Evolutionary conservation across 2,113 vertebrate species (phyloP).

Genomic region (Ctenomys sociabilis): DNA sequence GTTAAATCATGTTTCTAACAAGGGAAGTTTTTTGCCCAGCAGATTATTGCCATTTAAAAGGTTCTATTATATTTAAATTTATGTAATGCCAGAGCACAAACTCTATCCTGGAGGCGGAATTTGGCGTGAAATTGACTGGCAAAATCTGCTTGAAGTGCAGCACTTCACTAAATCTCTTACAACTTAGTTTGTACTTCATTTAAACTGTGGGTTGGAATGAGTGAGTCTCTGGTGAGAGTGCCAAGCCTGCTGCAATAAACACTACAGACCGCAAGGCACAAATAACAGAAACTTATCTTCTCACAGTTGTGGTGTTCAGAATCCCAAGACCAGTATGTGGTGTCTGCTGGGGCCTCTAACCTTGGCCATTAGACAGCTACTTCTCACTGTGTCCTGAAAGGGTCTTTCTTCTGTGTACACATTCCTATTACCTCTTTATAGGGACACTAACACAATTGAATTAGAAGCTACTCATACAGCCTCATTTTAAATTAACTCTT

Average conservation of each 20-base stretch:
- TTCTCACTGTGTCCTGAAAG: background rate
- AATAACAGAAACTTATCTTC: background rate
- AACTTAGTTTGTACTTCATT: background rate
- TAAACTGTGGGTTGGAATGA: background rate
- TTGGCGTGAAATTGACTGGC: background rate
- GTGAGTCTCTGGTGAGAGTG: no score
- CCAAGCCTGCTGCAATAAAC: background rate
- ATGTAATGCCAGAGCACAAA: constrained; percentile 10
- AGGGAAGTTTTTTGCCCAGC: background rate
- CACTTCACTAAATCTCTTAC: background rate
- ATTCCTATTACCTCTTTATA: background rate
- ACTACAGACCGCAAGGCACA: background rate
- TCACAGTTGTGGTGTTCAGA: background rate
- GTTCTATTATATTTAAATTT: constrained; percentile 25
- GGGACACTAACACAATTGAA: background rate
- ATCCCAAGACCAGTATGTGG: background rate
- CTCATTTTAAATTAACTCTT: background rate
- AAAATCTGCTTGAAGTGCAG: background rate
- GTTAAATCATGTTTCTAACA: constrained; percentile 10
- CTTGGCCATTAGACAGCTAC: background rate
- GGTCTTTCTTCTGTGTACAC: fast-evolving
- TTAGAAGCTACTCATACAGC: background rate
- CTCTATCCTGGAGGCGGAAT: background rate
- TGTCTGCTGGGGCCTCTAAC: background rate
- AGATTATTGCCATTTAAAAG: constrained; percentile 22